These are phyloP conservation scores for Zenarchopterus dispar DNA, from an alignment of 2,797 vertebrate species.

Conservation along the genomic window DNA sequence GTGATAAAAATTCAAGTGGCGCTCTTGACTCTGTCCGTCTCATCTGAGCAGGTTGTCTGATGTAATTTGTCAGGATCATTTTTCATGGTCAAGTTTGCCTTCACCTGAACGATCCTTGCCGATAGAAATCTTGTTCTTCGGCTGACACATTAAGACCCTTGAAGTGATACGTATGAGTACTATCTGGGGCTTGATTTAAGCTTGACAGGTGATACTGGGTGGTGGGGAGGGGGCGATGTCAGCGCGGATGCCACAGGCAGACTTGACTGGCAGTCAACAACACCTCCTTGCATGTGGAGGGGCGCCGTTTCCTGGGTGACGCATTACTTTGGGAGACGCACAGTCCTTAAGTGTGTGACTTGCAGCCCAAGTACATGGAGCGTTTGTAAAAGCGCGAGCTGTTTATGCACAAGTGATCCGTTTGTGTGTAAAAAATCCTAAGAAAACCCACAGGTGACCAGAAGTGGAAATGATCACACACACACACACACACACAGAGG, in stretches of 20 bases:
- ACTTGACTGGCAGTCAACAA: conserved; percentile 45
- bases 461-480: too few species aligned
- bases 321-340: background rate
- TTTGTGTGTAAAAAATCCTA: background rate
- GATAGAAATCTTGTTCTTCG: conserved; percentile 30
- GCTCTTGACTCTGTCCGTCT: background rate
- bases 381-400: conserved; percentile 21
- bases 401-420: background rate
- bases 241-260: conserved; percentile 15
- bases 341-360: conserved; percentile 31
- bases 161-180: conserved; percentile 32
- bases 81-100: conserved; percentile 3
- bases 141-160: conserved; percentile 6
- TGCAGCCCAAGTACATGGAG: conserved; percentile 17
- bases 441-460: too few species aligned
- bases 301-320: conserved; percentile 16
- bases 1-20: background rate
- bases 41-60: background rate
- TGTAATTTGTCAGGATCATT: background rate
- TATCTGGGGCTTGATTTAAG: conserved; percentile 27
- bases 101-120: background rate
- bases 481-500: too few species aligned
- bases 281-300: conserved; percentile 35
- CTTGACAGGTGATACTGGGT: conserved; percentile 29
- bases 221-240: background rate